Evolutionary conservation across 35 echinoderm and acorn worm species (phyloP).

Genomic region (Eucidaris tribuloides): DNA sequence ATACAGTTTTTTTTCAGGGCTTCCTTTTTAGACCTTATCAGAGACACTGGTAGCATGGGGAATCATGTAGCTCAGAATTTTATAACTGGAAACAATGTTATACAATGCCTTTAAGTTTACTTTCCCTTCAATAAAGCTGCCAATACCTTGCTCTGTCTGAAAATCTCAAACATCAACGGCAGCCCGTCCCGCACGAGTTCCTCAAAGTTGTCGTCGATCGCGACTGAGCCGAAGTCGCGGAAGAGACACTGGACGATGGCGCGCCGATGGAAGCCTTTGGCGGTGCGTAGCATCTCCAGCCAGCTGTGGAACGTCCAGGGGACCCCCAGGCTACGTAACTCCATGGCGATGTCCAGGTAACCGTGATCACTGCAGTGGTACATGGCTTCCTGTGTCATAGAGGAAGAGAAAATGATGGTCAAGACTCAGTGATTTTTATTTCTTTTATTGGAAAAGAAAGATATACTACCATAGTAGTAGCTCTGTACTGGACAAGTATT

Average conservation of each 20-base stretch:
- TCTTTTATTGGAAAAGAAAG: too few species aligned
- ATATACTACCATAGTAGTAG: too few species aligned
- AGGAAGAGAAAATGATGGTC: neutral
- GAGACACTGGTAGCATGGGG: too few species aligned
- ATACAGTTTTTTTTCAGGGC: too few species aligned
- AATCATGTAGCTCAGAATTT: too few species aligned
- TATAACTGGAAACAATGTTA: too few species aligned
- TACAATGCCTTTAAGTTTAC: too few species aligned
- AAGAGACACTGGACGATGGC: slow-evolving; percentile 91
- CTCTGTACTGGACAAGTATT: too few species aligned
- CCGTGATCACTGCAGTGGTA: slow-evolving; percentile 97
- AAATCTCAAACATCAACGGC: slow-evolving; percentile 86
- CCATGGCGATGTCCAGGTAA: slow-evolving; percentile 91
- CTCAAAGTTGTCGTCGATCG: slow-evolving; percentile 73
- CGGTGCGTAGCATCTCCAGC: slow-evolving; percentile 64
- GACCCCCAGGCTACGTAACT: slow-evolving; percentile 82
- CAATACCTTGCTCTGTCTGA: slow-evolving; percentile 94
- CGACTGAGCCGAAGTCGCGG: slow-evolving; percentile 86
- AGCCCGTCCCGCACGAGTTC: slow-evolving; percentile 85
- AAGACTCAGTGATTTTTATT: neutral
- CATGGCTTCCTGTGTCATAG: slow-evolving; percentile 81
- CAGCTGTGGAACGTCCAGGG: slow-evolving; percentile 81
- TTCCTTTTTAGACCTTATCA: too few species aligned
- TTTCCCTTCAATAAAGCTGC: too few species aligned
- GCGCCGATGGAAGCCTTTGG: slow-evolving; percentile 71